Conservation (phyloP, 2,113 vertebrate genomes). For the Gasterosteus nipponicus region DNA sequence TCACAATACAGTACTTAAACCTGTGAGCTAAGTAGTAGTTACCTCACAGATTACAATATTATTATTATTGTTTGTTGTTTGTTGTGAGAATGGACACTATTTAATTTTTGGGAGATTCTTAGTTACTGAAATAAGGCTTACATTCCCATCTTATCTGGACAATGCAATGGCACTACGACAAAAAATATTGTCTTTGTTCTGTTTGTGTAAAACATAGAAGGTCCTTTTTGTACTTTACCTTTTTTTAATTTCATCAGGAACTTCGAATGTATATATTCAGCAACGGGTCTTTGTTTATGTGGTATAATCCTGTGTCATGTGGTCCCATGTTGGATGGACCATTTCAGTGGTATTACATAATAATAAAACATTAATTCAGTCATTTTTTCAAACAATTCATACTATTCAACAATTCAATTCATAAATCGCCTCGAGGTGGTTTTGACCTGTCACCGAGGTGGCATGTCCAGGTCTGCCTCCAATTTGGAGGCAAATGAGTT, state of each 20-base stretch:
- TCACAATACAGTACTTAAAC: background rate
- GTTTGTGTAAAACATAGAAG: background rate
- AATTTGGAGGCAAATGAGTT: background rate
- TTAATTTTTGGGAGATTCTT: background rate
- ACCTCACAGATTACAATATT: background rate
- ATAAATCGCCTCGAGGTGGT: background rate
- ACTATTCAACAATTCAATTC: background rate
- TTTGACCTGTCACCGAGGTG: conserved; percentile 3
- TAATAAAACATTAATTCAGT: conserved; percentile 23
- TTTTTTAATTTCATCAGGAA: background rate
- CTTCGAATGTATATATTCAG: background rate
- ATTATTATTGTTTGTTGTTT: background rate
- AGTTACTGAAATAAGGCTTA: background rate
- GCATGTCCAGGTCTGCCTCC: background rate
- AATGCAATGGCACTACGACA: background rate
- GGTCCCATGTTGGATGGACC: conserved; percentile 7
- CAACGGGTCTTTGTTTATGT: background rate
- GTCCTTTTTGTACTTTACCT: background rate
- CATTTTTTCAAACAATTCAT: conserved; percentile 6
- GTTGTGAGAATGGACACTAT: conserved; percentile 2
- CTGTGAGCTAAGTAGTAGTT: background rate
- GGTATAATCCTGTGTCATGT: conserved; percentile 6
- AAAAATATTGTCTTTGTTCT: background rate
- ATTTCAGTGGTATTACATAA: conserved; percentile 7
- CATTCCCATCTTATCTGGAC: background rate